Evolutionary conservation across 2,797 vertebrate species (phyloP).

Genomic region (Chiloscyllium punctatum): DNA sequence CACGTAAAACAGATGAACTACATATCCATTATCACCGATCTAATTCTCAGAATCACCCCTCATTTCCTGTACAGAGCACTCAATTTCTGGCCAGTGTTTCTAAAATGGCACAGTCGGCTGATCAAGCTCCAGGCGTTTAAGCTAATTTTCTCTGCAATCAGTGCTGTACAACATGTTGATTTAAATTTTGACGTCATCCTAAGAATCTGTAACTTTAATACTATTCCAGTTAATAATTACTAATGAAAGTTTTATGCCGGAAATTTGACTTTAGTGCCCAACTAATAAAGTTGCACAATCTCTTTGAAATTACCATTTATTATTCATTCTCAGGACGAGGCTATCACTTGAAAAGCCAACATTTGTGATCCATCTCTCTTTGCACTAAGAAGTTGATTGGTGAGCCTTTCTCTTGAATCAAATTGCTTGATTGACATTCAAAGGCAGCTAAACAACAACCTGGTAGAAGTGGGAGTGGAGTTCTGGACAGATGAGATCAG

Average conservation of each 20-base stretch:
- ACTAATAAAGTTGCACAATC: not conserved
- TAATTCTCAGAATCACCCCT: constrained; percentile 22
- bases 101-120: not conserved
- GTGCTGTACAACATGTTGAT: not conserved
- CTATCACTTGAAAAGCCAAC: not conserved
- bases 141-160: not conserved
- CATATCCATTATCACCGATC: not conserved
- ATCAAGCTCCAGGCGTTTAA: too few species aligned
- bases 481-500: not conserved
- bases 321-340: not conserved
- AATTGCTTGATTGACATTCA: not conserved
- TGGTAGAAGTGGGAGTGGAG: not conserved
- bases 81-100: not conserved
- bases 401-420: not conserved
- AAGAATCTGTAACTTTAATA: not conserved
- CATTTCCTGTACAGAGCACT: not conserved
- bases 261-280: not conserved
- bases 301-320: not conserved
- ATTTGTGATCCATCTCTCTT: not conserved
- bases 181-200: not conserved
- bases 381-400: not conserved
- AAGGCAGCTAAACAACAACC: not conserved
- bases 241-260: not conserved
- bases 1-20: not conserved
- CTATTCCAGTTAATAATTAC: not conserved